Base-by-base conservation (phyloP, 2,888 invertebrate genomes). In the Scaptomyza flava region DNA sequence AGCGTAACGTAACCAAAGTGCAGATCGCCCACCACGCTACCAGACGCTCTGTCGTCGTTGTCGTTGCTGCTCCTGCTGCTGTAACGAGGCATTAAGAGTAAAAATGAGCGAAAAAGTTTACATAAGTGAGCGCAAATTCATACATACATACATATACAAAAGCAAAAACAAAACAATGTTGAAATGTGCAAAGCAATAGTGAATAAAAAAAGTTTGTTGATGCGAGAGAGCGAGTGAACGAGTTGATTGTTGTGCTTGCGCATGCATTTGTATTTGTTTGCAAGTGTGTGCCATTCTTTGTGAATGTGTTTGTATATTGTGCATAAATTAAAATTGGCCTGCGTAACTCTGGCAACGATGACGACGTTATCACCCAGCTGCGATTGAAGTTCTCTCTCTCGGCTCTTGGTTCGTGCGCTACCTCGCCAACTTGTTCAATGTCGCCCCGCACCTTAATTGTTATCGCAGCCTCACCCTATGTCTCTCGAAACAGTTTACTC, bases 281-380 rank as follows among this genome's bases (percentile, higher is more conserved):
- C 56, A 34, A 23, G 64, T 58, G 59, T 54, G 51, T 61, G 42
- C 50, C 34, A 20, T 62, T 56, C 12, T n/a, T 9, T 68, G 60
- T 62, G 46, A 57, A 30, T 68, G 20, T 43, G 53, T 58, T 58
- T 68, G 54, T 65, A 58, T 65, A 63, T 69, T 61, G 71, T 74
- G 87, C 72, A 85, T 85, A 87, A 83, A 83, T 87, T 86, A 87
- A 85, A 81, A 83, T 85, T 77, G 77, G 75, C 74, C 79, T 78
- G 73, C 70, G 76, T 78, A 63, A 69, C 65, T 62, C 56, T 65
- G 65, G 60, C 72, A 78, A 80, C 67, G 82, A 80, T 76, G 78
- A 78, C 77, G 77, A 72, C 69, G 77, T 77, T 76, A 76, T 76
- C 76, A 76, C 46, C 69, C 73, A 74, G 76, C 72, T 75, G 76